Evolutionary conservation across 2,113 vertebrate species (phyloP).

Genomic region (Coptodon bakossiorum): DNA sequence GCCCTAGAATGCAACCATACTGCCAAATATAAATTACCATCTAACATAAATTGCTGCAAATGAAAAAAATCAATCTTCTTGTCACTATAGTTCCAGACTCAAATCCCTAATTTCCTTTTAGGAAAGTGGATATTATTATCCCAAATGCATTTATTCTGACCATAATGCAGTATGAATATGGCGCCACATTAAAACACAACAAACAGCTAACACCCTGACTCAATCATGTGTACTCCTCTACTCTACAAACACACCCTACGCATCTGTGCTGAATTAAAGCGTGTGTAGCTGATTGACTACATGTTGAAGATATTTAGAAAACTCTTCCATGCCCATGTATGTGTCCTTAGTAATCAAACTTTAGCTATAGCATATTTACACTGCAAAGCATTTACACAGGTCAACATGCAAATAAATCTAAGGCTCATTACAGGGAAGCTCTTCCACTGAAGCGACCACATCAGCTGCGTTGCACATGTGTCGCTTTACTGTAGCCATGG

Average conservation of each 20-base stretch:
- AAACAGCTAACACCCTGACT: background rate
- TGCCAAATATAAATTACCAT: background rate
- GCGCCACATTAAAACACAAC: background rate
- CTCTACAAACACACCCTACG: background rate
- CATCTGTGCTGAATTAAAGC: background rate
- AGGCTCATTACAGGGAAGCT: conserved; percentile 22
- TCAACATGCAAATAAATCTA: conserved; percentile 20
- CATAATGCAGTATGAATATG: background rate
- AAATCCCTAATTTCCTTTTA: background rate
- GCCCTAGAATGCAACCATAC: background rate
- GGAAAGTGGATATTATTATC: background rate
- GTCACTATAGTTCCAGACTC: background rate
- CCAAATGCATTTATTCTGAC: background rate
- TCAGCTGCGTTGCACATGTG: conserved; percentile 50
- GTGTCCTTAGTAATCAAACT: background rate
- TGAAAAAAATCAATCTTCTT: background rate
- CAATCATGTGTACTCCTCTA: background rate
- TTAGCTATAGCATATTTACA: background rate
- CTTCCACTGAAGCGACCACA: conserved; percentile 43
- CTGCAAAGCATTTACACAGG: background rate
- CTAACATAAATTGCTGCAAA: background rate
- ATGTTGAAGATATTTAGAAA: background rate
- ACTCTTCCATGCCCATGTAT: background rate
- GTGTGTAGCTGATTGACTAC: background rate
- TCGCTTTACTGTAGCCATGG: conserved; percentile 1